These are phyloP conservation scores for Caenorhabditis angaria DNA, from an alignment of 2,888 invertebrate genomes.

Conservation along the genomic window DNA sequence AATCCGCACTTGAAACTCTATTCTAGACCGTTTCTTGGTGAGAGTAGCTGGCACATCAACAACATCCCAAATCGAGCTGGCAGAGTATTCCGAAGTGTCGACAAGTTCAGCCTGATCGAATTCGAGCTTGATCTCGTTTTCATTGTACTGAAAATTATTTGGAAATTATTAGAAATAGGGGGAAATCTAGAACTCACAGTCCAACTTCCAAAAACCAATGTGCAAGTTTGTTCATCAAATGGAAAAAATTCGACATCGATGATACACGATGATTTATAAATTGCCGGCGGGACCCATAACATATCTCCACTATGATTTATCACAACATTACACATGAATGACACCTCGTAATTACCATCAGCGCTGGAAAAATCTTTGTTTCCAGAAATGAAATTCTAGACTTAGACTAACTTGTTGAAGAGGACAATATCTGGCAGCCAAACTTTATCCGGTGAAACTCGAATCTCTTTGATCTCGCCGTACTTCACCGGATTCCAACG, in stretches of 20 bases:
- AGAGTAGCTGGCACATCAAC: conserved; percentile 79
- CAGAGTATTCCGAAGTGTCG: conserved; percentile 95
- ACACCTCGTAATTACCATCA: conserved; percentile 98
- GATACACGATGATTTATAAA: conserved; percentile 98
- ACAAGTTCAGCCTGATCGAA: conserved; percentile 93
- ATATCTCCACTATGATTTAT: conserved; percentile 94
- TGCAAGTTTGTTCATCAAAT: conserved; percentile 76
- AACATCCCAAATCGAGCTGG: conserved; percentile 98
- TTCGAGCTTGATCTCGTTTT: conserved; percentile 92
- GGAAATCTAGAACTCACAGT: conserved; percentile 38
- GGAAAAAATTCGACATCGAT: conserved; percentile 99
- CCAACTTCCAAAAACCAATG: conserved; percentile 69
- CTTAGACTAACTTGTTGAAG: conserved; percentile 71
- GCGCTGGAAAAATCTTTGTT: conserved; percentile 79
- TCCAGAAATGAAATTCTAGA: background rate
- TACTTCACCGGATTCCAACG: conserved; percentile 74
- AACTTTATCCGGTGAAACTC: conserved; percentile 73
- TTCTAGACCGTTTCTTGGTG: conserved; percentile 62
- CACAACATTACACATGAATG: conserved; percentile 95
- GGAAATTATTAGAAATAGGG: background rate
- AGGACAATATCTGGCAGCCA: conserved; percentile 76
- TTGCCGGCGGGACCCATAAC: conserved; percentile 98
- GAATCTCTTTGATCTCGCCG: conserved; percentile 73
- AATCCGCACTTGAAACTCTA: conserved; percentile 69
- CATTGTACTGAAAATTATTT: conserved; percentile 80